Percentiles rank a stretch among this genome's conserved stretches.
phyloP scores from a whole-genome alignment of 2,797 vertebrate species.

The Enteromius paludinosus region DNA sequence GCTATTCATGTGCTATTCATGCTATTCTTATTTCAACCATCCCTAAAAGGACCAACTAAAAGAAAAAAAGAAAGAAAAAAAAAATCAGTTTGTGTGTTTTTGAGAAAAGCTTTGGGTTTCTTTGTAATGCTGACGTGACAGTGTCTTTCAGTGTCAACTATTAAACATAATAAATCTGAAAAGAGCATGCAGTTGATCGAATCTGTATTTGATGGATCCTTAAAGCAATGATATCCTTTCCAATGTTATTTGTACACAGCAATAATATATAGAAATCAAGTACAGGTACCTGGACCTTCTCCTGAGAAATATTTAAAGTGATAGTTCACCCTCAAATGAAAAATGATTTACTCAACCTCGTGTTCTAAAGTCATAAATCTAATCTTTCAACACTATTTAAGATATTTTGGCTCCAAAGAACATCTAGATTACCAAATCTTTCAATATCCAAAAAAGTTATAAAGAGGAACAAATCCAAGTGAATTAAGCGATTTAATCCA shows the following conservation, averaged over 20 bases:
- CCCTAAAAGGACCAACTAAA: not conserved
- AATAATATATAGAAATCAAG: not conserved
- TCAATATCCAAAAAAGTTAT: not conserved
- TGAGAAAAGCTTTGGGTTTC: conserved; percentile 59
- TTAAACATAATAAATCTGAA: conserved; percentile 62
- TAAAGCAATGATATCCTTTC: not conserved
- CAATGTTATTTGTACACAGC: not conserved
- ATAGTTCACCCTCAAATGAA: not conserved
- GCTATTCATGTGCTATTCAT: not conserved
- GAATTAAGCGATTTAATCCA: not conserved
- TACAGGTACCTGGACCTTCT: not conserved
- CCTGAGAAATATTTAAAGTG: not conserved
- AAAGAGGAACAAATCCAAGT: not conserved
- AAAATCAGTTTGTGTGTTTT: conserved; percentile 35
- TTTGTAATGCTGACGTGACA: conserved; percentile 67
- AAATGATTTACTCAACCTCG: not conserved
- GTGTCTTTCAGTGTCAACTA: conserved; percentile 60
- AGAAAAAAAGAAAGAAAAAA: not conserved
- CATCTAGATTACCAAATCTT: not conserved
- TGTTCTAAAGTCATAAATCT: not conserved
- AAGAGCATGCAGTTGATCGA: conserved; percentile 27
- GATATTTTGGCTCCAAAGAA: not conserved
- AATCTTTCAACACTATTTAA: not conserved
- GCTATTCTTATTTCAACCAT: conserved; percentile 1
- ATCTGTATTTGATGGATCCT: conserved; percentile 12